Evolutionary conservation across 64 coral and sea anemone species (phyloP).

Genomic region (Dendrophyllia cribrosa): DNA sequence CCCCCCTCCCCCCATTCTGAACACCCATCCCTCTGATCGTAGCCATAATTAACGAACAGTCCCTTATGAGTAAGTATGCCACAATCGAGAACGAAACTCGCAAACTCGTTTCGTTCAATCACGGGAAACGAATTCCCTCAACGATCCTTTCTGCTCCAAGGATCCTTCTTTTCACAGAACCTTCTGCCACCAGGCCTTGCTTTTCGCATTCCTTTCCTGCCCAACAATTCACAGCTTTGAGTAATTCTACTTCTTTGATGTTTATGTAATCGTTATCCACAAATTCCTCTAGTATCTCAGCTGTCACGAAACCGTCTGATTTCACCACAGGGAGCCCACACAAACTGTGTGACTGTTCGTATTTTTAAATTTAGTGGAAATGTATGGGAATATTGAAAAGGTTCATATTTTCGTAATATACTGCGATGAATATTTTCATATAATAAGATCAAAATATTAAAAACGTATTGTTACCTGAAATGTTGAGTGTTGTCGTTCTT

Average conservation of each 20-base stretch:
- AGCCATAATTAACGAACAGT: too few species aligned
- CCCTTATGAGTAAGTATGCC: background rate
- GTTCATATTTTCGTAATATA: too few species aligned
- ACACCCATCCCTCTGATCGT: too few species aligned
- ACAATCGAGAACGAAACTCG: background rate
- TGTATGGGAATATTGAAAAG: too few species aligned
- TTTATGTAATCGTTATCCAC: slow-evolving; percentile 19
- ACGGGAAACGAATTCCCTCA: slow-evolving; percentile 21
- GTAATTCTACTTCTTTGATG: slow-evolving; percentile 20
- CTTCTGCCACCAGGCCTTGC: background rate
- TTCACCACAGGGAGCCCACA: too few species aligned
- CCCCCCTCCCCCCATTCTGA: too few species aligned
- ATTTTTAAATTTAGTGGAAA: too few species aligned
- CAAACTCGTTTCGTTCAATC: slow-evolving; percentile 43
- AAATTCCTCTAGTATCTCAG: slow-evolving; percentile 11
- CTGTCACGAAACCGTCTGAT: slow-evolving; percentile 21
- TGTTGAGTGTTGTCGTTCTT: too few species aligned
- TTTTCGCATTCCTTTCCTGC: background rate
- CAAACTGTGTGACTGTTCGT: too few species aligned
- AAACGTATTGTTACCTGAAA: too few species aligned
- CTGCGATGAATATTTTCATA: too few species aligned
- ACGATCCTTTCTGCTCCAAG: slow-evolving; percentile 28
- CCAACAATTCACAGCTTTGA: slow-evolving; percentile 28
- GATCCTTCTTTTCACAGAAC: slow-evolving; percentile 18
- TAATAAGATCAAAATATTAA: too few species aligned